A percentile compares a stretch with the other conserved stretches of the same genome.
Conservation (phyloP, 2,888 invertebrate genomes). For the Cyrtodaria siliqua region DNA sequence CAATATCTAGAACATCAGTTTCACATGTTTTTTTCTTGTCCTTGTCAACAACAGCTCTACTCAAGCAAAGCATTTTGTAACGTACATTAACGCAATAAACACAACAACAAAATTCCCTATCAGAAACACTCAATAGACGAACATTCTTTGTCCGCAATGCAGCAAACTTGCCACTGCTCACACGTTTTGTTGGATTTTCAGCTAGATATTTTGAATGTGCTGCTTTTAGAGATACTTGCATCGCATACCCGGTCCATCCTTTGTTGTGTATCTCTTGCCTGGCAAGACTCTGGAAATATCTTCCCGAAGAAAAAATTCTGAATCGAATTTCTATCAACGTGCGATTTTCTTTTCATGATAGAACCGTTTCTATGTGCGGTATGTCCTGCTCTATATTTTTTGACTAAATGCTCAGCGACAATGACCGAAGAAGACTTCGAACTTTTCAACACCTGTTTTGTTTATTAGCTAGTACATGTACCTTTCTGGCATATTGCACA, state of each 20-base stretch:
- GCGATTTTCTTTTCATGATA: slow-evolving; percentile 30
- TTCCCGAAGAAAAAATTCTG: slow-evolving; percentile 31
- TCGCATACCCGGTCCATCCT: slow-evolving; percentile 35
- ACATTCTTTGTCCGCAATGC: slow-evolving; percentile 37
- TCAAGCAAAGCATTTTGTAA: slow-evolving; percentile 34
- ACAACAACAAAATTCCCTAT: slow-evolving; percentile 42
- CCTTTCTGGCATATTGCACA: slow-evolving; percentile 36
- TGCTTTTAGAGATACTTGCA: slow-evolving; percentile 39
- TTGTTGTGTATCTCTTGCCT: slow-evolving; percentile 35
- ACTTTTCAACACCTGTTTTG: slow-evolving; percentile 33
- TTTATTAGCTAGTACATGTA: slow-evolving; percentile 21
- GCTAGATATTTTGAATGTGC: slow-evolving; percentile 29
- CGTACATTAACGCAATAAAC: slow-evolving; percentile 40
- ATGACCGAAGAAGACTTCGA: slow-evolving; percentile 21
- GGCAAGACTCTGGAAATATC: slow-evolving; percentile 44
- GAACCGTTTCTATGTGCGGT: slow-evolving; percentile 27
- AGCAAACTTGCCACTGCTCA: slow-evolving; percentile 44
- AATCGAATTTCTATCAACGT: slow-evolving; percentile 24
- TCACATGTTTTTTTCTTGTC: slow-evolving; percentile 41
- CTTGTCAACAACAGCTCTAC: slow-evolving; percentile 17
- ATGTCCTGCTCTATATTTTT: slow-evolving; percentile 37
- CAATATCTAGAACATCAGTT: slow-evolving; percentile 39
- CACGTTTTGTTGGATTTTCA: slow-evolving; percentile 31
- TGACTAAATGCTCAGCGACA: slow-evolving; percentile 23
- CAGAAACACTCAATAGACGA: slow-evolving; percentile 23